phyloP scores from a whole-genome alignment of 2,797 vertebrate genomes.

The Sebastes wilsoni region DNA sequence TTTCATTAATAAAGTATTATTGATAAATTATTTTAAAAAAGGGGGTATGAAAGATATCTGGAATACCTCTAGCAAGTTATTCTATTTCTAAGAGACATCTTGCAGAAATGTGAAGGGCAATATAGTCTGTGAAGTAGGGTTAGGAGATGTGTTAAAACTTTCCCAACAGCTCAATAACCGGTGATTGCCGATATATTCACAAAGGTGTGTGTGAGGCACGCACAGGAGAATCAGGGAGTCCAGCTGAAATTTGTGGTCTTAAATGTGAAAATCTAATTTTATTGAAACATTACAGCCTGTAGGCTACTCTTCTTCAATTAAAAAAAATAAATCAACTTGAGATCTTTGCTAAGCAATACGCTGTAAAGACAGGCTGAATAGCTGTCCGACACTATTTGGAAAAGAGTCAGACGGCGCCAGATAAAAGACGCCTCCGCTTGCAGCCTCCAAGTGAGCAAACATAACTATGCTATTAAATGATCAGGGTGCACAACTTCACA shows the following conservation, averaged over 20 bases:
- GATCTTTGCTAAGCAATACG: neutral
- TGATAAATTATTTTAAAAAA: no score
- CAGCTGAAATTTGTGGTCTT: neutral
- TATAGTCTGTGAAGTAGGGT: no score
- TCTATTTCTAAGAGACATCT: no score
- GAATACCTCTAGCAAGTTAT: no score
- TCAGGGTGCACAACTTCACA: neutral
- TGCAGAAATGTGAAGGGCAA: no score
- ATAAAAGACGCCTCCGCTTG: no score
- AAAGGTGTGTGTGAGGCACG: no score
- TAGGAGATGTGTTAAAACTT: no score
- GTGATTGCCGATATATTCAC: neutral
- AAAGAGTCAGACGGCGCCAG: neutral
- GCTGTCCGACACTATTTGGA: neutral
- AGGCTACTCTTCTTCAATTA: neutral
- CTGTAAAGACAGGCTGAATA: neutral
- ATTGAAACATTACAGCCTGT: neutral
- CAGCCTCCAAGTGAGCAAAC: neutral
- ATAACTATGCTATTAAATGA: neutral
- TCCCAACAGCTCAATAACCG: neutral
- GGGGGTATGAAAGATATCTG: no score
- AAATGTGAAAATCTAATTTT: neutral
- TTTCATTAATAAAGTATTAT: neutral
- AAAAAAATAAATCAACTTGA: neutral
- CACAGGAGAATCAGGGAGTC: no score